A percentile compares a stretch with the other conserved stretches of the same genome.
Evolutionary conservation across 2,113 vertebrate genomes (phyloP).

Genomic region (Trogon surrucura): DNA sequence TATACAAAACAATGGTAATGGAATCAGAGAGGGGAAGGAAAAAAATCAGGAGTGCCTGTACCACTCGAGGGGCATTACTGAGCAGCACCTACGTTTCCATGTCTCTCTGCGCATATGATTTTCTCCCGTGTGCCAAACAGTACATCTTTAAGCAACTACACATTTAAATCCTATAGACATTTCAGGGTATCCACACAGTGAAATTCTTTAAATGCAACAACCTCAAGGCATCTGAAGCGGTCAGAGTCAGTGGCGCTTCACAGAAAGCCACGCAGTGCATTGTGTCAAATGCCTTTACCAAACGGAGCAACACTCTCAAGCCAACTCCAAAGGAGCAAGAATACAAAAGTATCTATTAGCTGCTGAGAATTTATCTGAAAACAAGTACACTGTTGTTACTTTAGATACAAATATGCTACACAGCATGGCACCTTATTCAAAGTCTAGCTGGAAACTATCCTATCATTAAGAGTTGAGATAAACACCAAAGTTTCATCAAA

Average conservation of each 20-base stretch:
- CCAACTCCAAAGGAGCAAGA: background rate
- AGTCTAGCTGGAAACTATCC: background rate
- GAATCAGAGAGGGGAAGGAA: slow-evolving; percentile 6
- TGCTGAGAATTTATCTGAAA: background rate
- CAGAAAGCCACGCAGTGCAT: background rate
- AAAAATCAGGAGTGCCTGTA: background rate
- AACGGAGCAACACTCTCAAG: background rate
- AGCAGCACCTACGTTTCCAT: background rate
- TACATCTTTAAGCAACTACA: slow-evolving; percentile 12
- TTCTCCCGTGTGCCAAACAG: background rate
- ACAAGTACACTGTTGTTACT: background rate
- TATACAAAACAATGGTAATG: slow-evolving; percentile 50
- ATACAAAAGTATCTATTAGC: background rate
- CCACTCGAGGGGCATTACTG: slow-evolving; percentile 36
- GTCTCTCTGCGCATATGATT: background rate
- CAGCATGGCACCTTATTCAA: background rate
- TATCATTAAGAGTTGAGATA: background rate
- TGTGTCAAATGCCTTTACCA: background rate
- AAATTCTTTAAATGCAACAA: slow-evolving; percentile 2
- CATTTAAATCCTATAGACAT: slow-evolving; percentile 16
- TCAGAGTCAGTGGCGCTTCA: slow-evolving; percentile 28
- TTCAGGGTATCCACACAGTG: slow-evolving; percentile 8
- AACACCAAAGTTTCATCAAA: background rate
- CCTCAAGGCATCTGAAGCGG: slow-evolving; percentile 8
- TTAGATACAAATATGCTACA: background rate